Evolutionary conservation across 1,140 invertebrate genomes (phyloP).

Genomic region (Neotoxoptera formosana): DNA sequence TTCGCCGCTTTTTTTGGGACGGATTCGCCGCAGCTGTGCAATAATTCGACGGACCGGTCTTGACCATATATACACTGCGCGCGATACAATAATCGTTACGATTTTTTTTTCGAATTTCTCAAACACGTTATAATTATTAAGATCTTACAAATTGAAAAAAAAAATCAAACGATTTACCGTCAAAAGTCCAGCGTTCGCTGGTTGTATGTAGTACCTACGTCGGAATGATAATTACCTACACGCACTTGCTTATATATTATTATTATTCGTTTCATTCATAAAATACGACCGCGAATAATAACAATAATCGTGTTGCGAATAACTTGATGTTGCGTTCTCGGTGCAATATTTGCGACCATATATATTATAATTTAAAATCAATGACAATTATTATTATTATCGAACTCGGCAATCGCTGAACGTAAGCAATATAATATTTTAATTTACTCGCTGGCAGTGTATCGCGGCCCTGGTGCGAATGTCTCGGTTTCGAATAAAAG

Average conservation of each 20-base stretch:
- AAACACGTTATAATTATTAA: neutral
- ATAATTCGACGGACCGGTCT: neutral
- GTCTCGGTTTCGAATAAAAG: neutral
- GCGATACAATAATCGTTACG: neutral
- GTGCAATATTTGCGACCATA: neutral
- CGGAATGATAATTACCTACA: neutral
- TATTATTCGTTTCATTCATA: slow-evolving; percentile 9
- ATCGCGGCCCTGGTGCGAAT: neutral
- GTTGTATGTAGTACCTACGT: too few relatives aligned
- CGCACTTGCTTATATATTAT: neutral
- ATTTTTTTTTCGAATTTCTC: neutral
- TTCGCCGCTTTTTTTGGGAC: too few relatives aligned
- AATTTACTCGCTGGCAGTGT: neutral
- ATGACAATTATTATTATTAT: neutral
- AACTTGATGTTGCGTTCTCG: neutral
- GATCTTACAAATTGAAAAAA: neutral
- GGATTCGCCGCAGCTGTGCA: too few relatives aligned
- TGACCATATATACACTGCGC: too few relatives aligned
- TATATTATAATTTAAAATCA: neutral
- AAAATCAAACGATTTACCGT: neutral
- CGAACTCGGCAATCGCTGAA: neutral
- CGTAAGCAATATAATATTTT: neutral
- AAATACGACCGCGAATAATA: neutral
- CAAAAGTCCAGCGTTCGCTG: neutral
- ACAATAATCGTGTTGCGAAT: neutral